These are phyloP conservation scores for Lamproptera curius DNA, from an alignment of 2,888 invertebrate species.

Conservation along the genomic window DNA sequence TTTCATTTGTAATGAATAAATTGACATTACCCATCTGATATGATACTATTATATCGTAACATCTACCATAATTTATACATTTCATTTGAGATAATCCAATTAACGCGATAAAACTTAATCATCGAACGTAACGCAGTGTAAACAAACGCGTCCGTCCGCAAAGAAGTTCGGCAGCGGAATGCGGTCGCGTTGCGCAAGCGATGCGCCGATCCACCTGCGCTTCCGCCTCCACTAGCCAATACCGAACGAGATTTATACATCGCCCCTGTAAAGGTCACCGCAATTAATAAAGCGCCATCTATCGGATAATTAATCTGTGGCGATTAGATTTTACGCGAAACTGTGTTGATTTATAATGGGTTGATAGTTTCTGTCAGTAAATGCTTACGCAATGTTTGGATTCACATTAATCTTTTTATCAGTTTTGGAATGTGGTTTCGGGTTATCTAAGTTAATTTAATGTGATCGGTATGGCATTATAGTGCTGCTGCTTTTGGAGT, in stretches of 20 bases:
- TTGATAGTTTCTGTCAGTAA: not conserved
- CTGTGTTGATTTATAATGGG: conserved; percentile 7
- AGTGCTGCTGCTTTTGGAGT: too few species aligned
- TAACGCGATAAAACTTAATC: too few species aligned
- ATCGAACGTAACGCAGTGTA: too few species aligned
- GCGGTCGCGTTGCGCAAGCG: conserved; percentile 57
- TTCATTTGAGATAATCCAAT: too few species aligned
- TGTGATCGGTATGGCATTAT: too few species aligned
- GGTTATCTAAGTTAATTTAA: too few species aligned
- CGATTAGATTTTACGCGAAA: conserved; percentile 1
- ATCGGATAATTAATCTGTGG: conserved; percentile 6
- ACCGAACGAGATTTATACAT: conserved; percentile 23
- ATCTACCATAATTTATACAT: too few species aligned
- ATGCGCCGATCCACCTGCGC: conserved; percentile 55
- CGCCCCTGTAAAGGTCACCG: conserved; percentile 16
- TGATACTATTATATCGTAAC: too few species aligned
- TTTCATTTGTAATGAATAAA: too few species aligned
- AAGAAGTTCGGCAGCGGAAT: conserved; percentile 45
- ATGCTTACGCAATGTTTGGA: not conserved
- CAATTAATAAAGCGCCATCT: conserved; percentile 15
- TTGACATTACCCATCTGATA: too few species aligned
- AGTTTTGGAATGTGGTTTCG: too few species aligned
- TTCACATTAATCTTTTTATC: not conserved
- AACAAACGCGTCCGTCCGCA: conserved; percentile 34
- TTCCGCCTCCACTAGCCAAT: conserved; percentile 44